These are phyloP conservation scores for Apotomis betuletana DNA, from an alignment of 2,888 invertebrate species.

Conservation along the genomic window DNA sequence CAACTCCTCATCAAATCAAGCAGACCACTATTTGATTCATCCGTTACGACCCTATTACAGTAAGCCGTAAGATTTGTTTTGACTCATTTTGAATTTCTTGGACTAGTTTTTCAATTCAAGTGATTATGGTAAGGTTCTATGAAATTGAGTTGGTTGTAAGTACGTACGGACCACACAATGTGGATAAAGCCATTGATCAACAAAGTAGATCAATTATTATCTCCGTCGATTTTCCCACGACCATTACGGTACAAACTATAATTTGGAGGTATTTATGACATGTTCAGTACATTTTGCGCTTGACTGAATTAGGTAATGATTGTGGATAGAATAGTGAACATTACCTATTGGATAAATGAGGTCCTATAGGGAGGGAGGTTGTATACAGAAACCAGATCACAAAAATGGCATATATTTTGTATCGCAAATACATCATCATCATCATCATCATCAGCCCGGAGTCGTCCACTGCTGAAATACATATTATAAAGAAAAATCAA, in stretches of 20 bases:
- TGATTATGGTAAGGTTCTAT: constrained; percentile 17
- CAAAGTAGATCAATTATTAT: constrained; percentile 24
- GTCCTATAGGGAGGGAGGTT: too few species aligned
- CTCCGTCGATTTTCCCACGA: constrained; percentile 22
- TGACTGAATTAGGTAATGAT: too few species aligned
- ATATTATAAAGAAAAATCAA: too few species aligned
- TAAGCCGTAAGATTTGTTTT: constrained; percentile 4
- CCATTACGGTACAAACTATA: constrained; percentile 8
- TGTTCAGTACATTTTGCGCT: background rate
- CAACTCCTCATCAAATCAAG: constrained; percentile 19
- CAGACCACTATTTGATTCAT: background rate
- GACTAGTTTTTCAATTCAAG: background rate
- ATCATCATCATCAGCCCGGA: too few species aligned
- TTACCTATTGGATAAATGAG: background rate
- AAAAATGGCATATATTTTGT: too few species aligned
- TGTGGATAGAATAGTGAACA: background rate
- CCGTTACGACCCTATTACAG: background rate
- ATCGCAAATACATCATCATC: too few species aligned
- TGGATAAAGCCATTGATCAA: constrained; percentile 19
- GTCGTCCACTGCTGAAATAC: too few species aligned
- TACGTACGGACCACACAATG: constrained; percentile 9
- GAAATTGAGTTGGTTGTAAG: constrained; percentile 1
- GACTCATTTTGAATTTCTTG: background rate
- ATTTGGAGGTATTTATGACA: constrained; percentile 2
- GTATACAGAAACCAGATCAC: too few species aligned